Base-by-base conservation (phyloP, 2,888 invertebrate species). In the Dryomyza anilis region DNA sequence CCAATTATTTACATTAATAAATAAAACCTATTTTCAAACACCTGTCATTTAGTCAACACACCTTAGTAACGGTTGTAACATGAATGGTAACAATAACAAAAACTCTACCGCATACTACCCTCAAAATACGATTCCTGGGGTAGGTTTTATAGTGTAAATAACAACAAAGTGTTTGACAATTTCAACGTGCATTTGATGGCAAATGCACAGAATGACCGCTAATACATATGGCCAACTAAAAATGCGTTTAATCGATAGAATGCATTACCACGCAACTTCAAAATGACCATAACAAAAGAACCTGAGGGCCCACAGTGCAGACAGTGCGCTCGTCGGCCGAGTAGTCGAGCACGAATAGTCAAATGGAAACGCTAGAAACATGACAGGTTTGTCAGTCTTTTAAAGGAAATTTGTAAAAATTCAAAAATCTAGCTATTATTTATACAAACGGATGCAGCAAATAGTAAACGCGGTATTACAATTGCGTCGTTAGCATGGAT, bases 401-500 rank as follows among this genome's bases (percentile, higher is more conserved):
- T 12, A 56, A 33, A 53, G 16, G 33, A 46, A 25, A 25, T 14
- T 36, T 30, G 5, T 30, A 16, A 21, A 63, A 56, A 48, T 64
- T 21, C 27, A 48, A 52, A 66, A 60, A 57, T 25, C 30, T 60
- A 60, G 57, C 12, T 12, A 50, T n/a, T 33, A 19, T 60, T 63
- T 52, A 63, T n/a, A 33, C 65, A 68, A 43, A 48, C 21, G 48
- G 33, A 33, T 12, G 33, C 33, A 33, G 33, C 33, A 12, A 23
- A 4, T 23, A 43, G n/a, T 16, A 43, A 43, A 43, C 16, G 5
- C 43, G 7, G 43, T 19, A n/a, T 6, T 7, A 43, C n/a, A 43
- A 19, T 43, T 43, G 4, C 5, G n/a, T 43, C 16, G 33, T 52
- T 78, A 81, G 76, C 76, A 83, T 83, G 83, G 83, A 84, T 79